phyloP scores from a whole-genome alignment of 2,113 vertebrate species.

The Mormyrus iriodes region DNA sequence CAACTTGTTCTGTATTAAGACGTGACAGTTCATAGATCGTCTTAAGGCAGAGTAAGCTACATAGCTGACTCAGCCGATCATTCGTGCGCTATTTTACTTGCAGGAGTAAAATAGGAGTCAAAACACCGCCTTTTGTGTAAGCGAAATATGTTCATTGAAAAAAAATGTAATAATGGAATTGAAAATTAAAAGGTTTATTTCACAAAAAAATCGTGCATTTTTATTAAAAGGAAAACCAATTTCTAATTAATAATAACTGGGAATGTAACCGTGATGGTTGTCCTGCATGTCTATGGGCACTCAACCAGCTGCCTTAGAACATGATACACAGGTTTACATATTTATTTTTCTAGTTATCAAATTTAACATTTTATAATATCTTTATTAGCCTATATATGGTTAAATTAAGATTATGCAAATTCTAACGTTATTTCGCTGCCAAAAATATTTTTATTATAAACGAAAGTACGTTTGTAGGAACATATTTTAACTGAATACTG shows the following conservation, averaged over 20 bases:
- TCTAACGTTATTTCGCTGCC: background rate
- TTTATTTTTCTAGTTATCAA: background rate
- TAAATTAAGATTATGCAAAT: background rate
- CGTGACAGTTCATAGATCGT: constrained; percentile 87
- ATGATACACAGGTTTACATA: background rate
- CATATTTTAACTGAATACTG: background rate
- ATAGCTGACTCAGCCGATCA: constrained; percentile 49
- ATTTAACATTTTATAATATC: background rate
- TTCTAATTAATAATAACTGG: background rate
- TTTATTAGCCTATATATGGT: background rate
- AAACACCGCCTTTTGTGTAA: constrained; percentile 73
- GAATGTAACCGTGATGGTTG: background rate
- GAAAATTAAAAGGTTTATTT: background rate
- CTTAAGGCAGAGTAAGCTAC: constrained; percentile 63
- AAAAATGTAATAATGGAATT: background rate
- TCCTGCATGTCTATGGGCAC: background rate
- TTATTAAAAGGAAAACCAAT: background rate
- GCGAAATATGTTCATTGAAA: constrained; percentile 76
- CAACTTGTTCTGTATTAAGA: constrained; percentile 89
- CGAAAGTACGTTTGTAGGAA: background rate
- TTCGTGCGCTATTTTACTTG: constrained; percentile 37
- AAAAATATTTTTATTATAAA: background rate
- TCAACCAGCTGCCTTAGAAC: background rate
- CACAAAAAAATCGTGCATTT: background rate
- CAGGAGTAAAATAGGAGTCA: constrained; percentile 70